Evolutionary conservation across 1,140 invertebrate genomes (phyloP).

Genomic region (Brachionus koreanus): DNA sequence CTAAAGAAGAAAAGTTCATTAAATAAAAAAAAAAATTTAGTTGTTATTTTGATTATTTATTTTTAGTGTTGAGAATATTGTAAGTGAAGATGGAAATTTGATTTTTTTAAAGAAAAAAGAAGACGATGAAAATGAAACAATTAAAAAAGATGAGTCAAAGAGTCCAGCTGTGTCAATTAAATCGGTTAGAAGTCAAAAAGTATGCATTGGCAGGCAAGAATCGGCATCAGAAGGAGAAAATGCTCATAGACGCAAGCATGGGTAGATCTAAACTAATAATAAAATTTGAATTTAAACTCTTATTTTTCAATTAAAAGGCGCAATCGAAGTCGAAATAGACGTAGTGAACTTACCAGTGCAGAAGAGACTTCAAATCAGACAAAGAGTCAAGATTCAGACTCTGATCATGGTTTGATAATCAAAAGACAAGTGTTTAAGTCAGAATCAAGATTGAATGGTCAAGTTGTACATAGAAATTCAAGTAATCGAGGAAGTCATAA

Average conservation of each 20-base stretch:
- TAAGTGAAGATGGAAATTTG: slow-evolving; percentile 19
- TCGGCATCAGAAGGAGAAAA: slow-evolving; percentile 19
- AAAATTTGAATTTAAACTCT: not conserved
- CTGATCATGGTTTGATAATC: not conserved
- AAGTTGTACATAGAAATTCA: not conserved
- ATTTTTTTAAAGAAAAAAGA: not conserved
- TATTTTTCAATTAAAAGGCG: not conserved
- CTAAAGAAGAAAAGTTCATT: not conserved
- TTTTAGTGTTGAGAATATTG: not conserved
- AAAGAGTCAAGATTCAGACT: not conserved
- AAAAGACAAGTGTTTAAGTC: slow-evolving; percentile 8
- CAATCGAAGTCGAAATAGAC: not conserved
- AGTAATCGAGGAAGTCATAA: not conserved
- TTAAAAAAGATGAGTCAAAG: not conserved
- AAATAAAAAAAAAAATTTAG: not conserved
- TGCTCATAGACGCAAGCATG: slow-evolving; percentile 1
- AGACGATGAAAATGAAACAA: not conserved
- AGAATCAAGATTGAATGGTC: not conserved
- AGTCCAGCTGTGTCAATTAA: slow-evolving; percentile 21
- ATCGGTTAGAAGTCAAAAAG: not conserved
- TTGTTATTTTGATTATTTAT: not conserved
- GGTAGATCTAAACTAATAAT: not conserved
- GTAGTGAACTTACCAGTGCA: not conserved
- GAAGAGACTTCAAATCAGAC: not conserved
- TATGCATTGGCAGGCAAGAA: not conserved